Evolutionary conservation across 2,797 vertebrate species (phyloP).

Genomic region (Poliocrania exsul): DNA sequence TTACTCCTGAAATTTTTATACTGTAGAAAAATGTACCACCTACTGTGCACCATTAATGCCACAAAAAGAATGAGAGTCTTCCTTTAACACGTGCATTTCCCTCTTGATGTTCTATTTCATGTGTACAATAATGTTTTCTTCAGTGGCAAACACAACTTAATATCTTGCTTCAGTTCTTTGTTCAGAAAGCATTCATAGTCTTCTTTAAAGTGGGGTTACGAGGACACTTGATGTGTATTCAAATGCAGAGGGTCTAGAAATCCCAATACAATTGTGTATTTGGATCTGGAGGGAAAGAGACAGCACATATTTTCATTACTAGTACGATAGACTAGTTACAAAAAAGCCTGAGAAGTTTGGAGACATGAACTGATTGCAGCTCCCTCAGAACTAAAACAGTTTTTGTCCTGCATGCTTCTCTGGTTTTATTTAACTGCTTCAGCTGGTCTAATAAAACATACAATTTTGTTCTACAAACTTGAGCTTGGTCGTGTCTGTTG

Average conservation of each 20-base stretch:
- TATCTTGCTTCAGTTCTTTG: neutral
- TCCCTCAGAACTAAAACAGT: neutral
- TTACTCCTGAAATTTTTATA: neutral
- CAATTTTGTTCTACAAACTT: neutral
- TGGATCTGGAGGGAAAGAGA: neutral
- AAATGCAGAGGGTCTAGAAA: neutral
- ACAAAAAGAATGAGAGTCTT: neutral
- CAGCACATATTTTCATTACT: neutral
- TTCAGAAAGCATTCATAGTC: neutral
- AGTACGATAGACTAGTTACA: neutral
- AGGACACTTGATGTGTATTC: neutral
- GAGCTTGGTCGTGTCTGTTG: neutral
- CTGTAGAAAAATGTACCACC: neutral
- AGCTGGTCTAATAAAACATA: neutral
- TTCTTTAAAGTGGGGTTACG: neutral
- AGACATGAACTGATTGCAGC: neutral
- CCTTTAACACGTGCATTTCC: neutral
- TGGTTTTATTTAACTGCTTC: neutral
- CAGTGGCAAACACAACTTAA: neutral
- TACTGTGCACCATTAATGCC: neutral
- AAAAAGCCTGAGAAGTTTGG: neutral
- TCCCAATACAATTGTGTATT: neutral
- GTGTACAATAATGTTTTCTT: neutral
- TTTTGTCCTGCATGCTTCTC: neutral
- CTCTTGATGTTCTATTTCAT: neutral